These are phyloP conservation scores for Charanyca ferruginea DNA, from an alignment of 2,888 invertebrate genomes.

Conservation along the genomic window DNA sequence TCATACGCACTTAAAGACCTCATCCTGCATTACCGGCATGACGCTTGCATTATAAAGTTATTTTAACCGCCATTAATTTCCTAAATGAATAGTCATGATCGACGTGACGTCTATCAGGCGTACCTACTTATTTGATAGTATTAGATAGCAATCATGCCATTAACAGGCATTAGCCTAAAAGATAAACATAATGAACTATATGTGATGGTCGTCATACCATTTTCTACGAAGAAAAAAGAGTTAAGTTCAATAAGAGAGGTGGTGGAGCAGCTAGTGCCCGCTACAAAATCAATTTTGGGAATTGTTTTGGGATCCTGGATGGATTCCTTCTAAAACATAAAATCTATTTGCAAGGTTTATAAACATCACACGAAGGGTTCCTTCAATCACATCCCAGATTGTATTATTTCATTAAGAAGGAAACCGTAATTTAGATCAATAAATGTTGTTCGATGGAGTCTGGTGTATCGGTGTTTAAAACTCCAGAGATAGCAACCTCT, in stretches of 20 bases:
- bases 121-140: constrained; percentile 7
- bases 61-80: neutral
- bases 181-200: constrained; percentile 1
- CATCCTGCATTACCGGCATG: neutral
- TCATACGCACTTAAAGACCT: neutral
- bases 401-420: too few relatives aligned
- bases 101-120: constrained; percentile 9
- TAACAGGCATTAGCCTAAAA: neutral
- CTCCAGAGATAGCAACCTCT: neutral
- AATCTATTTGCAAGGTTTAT: too few relatives aligned
- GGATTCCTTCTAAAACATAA: too few relatives aligned
- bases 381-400: too few relatives aligned
- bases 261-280: too few relatives aligned
- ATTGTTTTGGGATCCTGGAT: too few relatives aligned
- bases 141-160: neutral
- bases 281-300: too few relatives aligned
- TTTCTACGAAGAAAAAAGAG: neutral
- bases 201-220: neutral
- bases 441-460: too few relatives aligned
- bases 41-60: neutral
- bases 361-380: too few relatives aligned
- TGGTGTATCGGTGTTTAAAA: neutral
- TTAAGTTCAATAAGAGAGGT: neutral
- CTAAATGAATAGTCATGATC: neutral
- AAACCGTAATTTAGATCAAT: too few relatives aligned